Base-by-base conservation (phyloP, 2,888 invertebrate species). In the Cosmia trapezina region DNA sequence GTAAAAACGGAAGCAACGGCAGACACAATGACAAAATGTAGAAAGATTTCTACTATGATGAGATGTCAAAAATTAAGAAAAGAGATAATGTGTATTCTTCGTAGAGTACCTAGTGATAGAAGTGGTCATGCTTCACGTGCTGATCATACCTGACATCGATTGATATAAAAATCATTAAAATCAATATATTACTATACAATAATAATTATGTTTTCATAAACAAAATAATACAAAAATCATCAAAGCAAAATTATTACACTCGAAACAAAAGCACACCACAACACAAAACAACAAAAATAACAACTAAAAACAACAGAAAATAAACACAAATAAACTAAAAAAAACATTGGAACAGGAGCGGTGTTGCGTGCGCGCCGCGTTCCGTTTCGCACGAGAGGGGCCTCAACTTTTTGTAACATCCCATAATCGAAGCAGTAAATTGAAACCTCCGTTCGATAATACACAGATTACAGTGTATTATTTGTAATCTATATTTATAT, bases 321-420 rank as follows among this genome's bases (percentile, higher is more conserved):
- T 79, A 68, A 81, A 82, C 17, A 73, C 51, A 83, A 83, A 83
- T 80, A 81, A 85, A 86, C 73, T 74, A 81, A 78, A 88, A 88
- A 51, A 74, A 82, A 79, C 61, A 41, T 78, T 78, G 81, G 85
- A 86, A 86, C 85, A 90, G 89, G 86, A 84, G 87, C 81, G 83
- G 83, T 87, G 89, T 94, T 93, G 94, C 94, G 94, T 94, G 95
- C 89, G 88, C 90, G 87, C 85, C 87, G 89, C 91, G 93, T 90
- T 92, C 90, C 90, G 89, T 89, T 94, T 92, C 90, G 91, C 94
- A 93, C 94, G 93, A 91, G 90, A 91, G 89, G 77, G 74, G 74
- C 63, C 59, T 90, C 89, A 86, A 88, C 86, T 90, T 91, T 92
- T 91, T 91, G 87, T 86, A 86, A 73, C 85, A 75, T 83, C 86